Conservation (phyloP, 2,797 vertebrate species). For the Tympanoctomys barrerae region DNA sequence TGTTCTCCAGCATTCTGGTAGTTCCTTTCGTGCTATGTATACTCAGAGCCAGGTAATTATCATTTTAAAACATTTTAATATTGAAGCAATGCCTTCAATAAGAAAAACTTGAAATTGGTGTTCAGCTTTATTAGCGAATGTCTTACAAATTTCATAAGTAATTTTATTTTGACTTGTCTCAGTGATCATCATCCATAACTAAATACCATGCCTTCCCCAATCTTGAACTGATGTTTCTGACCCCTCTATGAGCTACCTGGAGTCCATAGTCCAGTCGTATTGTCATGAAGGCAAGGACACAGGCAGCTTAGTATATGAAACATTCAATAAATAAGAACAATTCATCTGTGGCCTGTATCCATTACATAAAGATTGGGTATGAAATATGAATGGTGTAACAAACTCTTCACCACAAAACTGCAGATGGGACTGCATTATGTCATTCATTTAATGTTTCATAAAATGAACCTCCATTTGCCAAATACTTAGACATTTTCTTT, state of each 20-base stretch:
- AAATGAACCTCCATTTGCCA: not conserved
- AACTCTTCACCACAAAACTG: not conserved
- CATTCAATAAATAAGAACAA: not conserved
- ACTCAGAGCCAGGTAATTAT: not conserved
- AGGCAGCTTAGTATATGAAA: not conserved
- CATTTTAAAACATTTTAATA: slow-evolving; percentile 46
- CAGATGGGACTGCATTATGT: not conserved
- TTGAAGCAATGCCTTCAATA: not conserved
- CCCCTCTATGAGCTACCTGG: not conserved
- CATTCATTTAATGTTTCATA: not conserved
- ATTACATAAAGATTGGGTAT: slow-evolving; percentile 30
- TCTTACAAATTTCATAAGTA: slow-evolving; percentile 7
- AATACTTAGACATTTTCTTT: not conserved
- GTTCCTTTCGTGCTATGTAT: not conserved
- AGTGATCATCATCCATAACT: not conserved
- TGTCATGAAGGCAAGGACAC: not conserved
- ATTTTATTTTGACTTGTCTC: not conserved
- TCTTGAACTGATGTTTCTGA: not conserved
- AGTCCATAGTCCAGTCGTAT: not conserved
- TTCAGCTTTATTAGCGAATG: not conserved
- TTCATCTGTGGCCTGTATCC: not conserved
- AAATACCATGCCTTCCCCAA: not conserved
- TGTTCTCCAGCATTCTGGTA: not conserved
- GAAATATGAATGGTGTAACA: slow-evolving; percentile 11
- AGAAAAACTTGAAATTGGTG: not conserved